Base-by-base conservation (phyloP, 2,888 invertebrate genomes). In the Anodontia alba region DNA sequence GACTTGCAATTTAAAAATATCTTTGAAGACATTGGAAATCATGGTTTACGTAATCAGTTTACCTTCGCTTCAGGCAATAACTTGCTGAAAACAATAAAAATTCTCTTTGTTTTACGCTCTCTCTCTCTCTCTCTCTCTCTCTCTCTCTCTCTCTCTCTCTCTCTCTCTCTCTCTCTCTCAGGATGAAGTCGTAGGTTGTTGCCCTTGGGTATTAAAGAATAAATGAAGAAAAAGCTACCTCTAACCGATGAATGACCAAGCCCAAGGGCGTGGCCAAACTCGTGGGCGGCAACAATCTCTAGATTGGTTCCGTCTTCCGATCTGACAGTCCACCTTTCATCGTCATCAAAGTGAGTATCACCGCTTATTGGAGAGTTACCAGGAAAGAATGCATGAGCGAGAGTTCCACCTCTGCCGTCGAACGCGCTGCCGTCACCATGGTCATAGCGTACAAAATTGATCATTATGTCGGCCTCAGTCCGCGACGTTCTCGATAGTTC, bases 341-440 rank as follows among this genome's bases (percentile, higher is more conserved):
- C 91, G 38, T 93, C 93, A 79, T 94, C 94, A 81, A 94, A 94
- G 84, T 94, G 94, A 0, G 93, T 92, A 86, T 93, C 92, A 0
- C 94, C 94, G 10, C 88, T 84, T 23, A 91, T 86, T 0, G 82
- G 80, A 2, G 91, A 88, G 15, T 67, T 84, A 29, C 93, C 93
- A 0, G 94, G 94, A 85, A 91, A 94, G 85, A 92, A 94, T 3
- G 94, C 94, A 80, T 94, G 94, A 0, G 94, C 94, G 42, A 93
- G 81, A 15, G 92, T 91, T 1, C 92, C 91, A 93, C 94, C 93
- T 87, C 81, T 84, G 12, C 94, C 93, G 79, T 94, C 94, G 84
- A 94, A 94, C 2, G 92, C 83, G 66, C 92, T 92, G 0, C 92
- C 92, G 76, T 94, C 94, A 1, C 91, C 90, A 74, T 94, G 94